Evolutionary conservation across 2,797 vertebrate genomes (phyloP).

Genomic region (Brachyalestes nurse): DNA sequence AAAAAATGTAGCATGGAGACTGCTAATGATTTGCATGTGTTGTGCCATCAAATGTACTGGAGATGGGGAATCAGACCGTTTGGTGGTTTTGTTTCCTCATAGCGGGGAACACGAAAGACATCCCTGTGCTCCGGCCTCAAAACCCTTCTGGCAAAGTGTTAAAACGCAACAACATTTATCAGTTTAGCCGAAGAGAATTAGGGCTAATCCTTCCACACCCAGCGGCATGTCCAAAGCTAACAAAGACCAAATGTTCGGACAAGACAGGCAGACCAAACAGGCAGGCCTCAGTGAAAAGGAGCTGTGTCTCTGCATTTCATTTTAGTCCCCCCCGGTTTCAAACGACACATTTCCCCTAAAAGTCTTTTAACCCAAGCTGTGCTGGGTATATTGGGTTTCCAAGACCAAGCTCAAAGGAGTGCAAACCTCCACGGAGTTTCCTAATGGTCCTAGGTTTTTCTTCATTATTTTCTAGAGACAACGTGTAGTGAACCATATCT

Average conservation of each 20-base stretch:
- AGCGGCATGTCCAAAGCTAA: constrained; percentile 33
- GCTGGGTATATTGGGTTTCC: constrained; percentile 38
- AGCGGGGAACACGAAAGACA: not conserved
- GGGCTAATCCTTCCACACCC: constrained; percentile 23
- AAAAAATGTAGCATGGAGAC: not conserved
- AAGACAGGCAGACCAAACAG: constrained; percentile 8
- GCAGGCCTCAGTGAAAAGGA: constrained; percentile 14
- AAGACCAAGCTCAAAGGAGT: constrained; percentile 18
- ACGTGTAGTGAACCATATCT: not conserved
- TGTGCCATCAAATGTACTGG: constrained; percentile 6
- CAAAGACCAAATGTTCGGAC: constrained; percentile 30
- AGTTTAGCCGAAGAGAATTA: constrained; percentile 10
- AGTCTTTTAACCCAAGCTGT: constrained; percentile 30
- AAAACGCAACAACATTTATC: constrained; percentile 9
- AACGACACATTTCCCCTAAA: not conserved
- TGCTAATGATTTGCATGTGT: constrained; percentile 29
- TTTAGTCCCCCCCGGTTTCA: constrained; percentile 2
- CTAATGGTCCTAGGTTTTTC: not conserved
- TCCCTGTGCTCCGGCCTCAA: no score
- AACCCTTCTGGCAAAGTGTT: not conserved
- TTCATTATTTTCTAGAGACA: not conserved
- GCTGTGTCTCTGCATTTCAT: constrained; percentile 29
- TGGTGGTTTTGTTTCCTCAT: constrained; percentile 3
- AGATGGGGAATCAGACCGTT: not conserved
- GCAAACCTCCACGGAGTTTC: not conserved